Evolutionary conservation across 2,797 vertebrate genomes (phyloP).

Genomic region (Agapornis canus): DNA sequence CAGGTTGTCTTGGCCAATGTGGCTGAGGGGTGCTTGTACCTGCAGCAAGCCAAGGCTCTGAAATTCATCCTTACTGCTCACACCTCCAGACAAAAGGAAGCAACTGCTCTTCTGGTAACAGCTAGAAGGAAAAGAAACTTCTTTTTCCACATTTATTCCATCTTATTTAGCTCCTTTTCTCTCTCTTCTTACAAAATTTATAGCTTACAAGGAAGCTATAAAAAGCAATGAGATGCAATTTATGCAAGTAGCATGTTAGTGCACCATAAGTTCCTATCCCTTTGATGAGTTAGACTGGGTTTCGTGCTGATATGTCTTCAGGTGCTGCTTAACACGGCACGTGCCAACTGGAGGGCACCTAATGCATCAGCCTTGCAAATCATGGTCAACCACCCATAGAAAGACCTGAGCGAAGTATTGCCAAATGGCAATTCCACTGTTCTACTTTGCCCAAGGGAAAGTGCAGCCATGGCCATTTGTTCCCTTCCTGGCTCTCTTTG

Average conservation of each 20-base stretch:
- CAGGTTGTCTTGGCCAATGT: slow-evolving; percentile 38
- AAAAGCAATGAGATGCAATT: slow-evolving; percentile 57
- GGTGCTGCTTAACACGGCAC: not conserved
- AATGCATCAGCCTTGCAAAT: slow-evolving; percentile 14
- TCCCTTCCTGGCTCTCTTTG: slow-evolving; percentile 47
- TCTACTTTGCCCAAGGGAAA: not conserved
- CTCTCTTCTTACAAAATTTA: slow-evolving; percentile 33
- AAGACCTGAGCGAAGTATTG: not conserved
- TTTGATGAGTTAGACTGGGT: not conserved
- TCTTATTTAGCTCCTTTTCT: slow-evolving; percentile 13
- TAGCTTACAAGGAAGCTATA: slow-evolving; percentile 23
- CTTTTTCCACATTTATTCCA: not conserved
- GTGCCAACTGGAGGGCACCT: not conserved
- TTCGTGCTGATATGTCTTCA: not conserved
- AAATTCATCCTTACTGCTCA: slow-evolving; percentile 50
- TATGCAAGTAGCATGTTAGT: slow-evolving; percentile 28
- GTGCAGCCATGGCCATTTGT: not conserved
- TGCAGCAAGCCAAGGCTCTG: slow-evolving; percentile 58
- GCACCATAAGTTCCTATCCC: not conserved
- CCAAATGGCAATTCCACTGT: not conserved
- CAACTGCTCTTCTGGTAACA: slow-evolving; percentile 33
- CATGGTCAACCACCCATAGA: not conserved
- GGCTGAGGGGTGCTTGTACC: slow-evolving; percentile 42
- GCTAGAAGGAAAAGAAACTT: slow-evolving; percentile 8
- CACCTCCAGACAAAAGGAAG: slow-evolving; percentile 54